Percentiles rank a stretch among this genome's conserved stretches.
Evolutionary conservation across 2,888 invertebrate genomes (phyloP).

Genomic region (Cheilosia impressa): DNA sequence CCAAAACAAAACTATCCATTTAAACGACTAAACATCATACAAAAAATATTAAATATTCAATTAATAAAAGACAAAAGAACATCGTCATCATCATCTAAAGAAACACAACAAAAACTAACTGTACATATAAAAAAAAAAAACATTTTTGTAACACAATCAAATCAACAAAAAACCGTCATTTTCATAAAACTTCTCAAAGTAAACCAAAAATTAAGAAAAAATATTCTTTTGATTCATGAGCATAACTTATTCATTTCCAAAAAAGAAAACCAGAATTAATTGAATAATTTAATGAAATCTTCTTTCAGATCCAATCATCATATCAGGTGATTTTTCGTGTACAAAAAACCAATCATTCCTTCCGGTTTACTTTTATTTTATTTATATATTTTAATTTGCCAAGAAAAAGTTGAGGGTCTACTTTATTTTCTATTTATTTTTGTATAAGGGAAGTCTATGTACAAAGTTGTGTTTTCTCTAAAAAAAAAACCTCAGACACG

Average conservation of each 20-base stretch:
- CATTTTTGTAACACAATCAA: constrained; percentile 62
- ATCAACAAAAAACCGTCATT: constrained; percentile 25
- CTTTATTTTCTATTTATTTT: constrained; percentile 32
- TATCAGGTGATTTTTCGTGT: constrained; percentile 73
- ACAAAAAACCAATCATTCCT: constrained; percentile 35
- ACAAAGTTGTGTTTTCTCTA: constrained; percentile 25
- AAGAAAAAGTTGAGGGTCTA: constrained; percentile 30
- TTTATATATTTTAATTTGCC: constrained; percentile 21
- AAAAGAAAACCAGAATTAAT: constrained; percentile 50
- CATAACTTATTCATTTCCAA: constrained; percentile 9
- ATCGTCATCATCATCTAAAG: constrained; percentile 48
- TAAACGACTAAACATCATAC: constrained; percentile 31
- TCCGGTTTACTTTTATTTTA: constrained; percentile 7
- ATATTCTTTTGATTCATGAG: constrained; percentile 1
- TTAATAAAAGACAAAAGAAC: constrained; percentile 24
- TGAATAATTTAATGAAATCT: constrained; percentile 72
- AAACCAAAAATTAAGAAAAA: constrained; percentile 17
- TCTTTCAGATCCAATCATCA: constrained; percentile 74
- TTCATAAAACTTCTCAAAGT: constrained; percentile 38
- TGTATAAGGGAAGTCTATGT: neutral
- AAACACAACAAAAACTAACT: constrained; percentile 24
- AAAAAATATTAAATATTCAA: constrained; percentile 36
- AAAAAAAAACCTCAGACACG: constrained; percentile 74
- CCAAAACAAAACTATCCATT: constrained; percentile 41
- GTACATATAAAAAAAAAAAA: constrained; percentile 35